Percentiles rank a stretch among this genome's conserved stretches.
These are phyloP conservation scores for Spicauda simplicius DNA, from an alignment of 2,888 invertebrate genomes.

Conservation along the genomic window DNA sequence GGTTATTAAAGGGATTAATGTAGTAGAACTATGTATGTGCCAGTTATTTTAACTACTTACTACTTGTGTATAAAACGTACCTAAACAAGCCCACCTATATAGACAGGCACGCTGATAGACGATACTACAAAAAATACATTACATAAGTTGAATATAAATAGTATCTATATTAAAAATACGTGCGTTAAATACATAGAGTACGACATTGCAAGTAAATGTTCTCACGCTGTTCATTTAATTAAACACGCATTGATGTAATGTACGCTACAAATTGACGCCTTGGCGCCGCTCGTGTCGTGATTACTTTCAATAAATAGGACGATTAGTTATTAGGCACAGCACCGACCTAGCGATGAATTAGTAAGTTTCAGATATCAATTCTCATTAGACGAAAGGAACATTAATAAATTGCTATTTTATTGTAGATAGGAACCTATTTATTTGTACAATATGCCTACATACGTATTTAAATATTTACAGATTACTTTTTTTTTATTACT, in stretches of 20 bases:
- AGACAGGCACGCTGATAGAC: not conserved
- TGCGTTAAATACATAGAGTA: not conserved
- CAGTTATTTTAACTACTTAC: too few relatives aligned
- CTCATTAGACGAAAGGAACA: not conserved
- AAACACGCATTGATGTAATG: conserved; percentile 47
- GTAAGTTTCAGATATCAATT: conserved; percentile 25
- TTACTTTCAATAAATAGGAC: conserved; percentile 53
- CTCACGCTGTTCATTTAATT: conserved; percentile 48
- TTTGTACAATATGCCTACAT: not conserved
- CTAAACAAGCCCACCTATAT: too few relatives aligned
- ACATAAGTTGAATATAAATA: not conserved
- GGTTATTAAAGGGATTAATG: too few relatives aligned
- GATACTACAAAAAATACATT: not conserved
- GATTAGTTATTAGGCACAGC: conserved; percentile 42
- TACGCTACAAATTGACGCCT: conserved; percentile 51
- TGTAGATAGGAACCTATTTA: not conserved
- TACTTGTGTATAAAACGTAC: too few relatives aligned
- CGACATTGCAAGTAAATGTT: conserved; percentile 35
- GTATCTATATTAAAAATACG: not conserved
- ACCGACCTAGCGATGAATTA: conserved; percentile 23
- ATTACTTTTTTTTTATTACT: too few relatives aligned
- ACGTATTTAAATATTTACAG: too few relatives aligned
- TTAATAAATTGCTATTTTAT: not conserved
- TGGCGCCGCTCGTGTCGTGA: conserved; percentile 50
- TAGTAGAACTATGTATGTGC: too few relatives aligned